Conservation (phyloP, 1,140 invertebrate genomes). For the Drosophila eugracilis region DNA sequence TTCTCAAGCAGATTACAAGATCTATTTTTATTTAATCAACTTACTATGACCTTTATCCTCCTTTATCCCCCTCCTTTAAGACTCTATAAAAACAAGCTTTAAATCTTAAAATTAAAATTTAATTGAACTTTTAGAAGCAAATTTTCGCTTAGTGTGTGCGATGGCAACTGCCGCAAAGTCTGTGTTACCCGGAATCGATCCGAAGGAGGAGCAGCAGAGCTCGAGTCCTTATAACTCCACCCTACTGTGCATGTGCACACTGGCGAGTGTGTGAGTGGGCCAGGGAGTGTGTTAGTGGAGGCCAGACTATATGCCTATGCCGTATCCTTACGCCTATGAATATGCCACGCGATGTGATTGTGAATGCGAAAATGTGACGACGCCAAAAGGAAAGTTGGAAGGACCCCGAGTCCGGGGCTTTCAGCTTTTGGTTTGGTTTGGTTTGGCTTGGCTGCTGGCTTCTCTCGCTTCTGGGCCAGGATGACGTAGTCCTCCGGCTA, state of each 20-base stretch:
- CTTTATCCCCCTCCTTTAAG: too few species aligned
- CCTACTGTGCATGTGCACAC: constrained; percentile 40
- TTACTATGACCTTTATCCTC: too few species aligned
- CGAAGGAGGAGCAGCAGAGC: constrained; percentile 42
- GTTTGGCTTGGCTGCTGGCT: constrained; percentile 22
- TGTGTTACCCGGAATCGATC: constrained; percentile 68
- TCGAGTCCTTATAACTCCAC: constrained; percentile 69
- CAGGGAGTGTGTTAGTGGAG: constrained; percentile 7
- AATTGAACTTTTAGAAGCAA: too few species aligned
- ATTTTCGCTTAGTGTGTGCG: constrained; percentile 24
- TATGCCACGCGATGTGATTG: constrained; percentile 80
- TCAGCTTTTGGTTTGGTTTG: constrained; percentile 17
- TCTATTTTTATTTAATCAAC: too few species aligned
- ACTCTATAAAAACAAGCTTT: too few species aligned
- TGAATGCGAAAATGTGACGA: constrained; percentile 79
- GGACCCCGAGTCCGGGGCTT: constrained; percentile 33
- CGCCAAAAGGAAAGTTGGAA: constrained; percentile 52
- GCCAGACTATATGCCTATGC: constrained; percentile 15
- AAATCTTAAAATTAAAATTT: too few species aligned
- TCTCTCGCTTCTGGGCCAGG: constrained; percentile 54
- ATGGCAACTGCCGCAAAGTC: constrained; percentile 77
- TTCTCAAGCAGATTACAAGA: too few species aligned
- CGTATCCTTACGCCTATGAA: constrained; percentile 4
- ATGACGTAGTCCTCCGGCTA: constrained; percentile 77
- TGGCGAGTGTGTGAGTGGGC: constrained; percentile 29